Base-by-base conservation (phyloP, 2,888 invertebrate species). In the Tortrix viridana region DNA sequence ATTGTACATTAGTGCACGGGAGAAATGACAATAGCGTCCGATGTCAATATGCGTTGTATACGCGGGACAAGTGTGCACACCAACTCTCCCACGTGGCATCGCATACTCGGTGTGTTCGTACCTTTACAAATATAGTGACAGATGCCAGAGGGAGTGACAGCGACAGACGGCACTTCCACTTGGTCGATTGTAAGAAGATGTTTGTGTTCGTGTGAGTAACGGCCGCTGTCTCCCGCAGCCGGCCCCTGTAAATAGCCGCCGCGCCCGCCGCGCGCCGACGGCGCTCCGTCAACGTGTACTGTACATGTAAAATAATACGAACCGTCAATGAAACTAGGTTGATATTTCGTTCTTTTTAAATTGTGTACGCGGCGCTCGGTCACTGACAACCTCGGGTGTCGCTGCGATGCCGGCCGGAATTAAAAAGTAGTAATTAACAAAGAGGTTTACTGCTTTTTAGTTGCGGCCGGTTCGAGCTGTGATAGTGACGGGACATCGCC, bases 161-260 rank as follows among this genome's bases (percentile, higher is more conserved):
- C n/a, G n/a, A n/a, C n/a, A n/a, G n/a, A n/a, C n/a, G n/a, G n/a
- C n/a, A n/a, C n/a, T n/a, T n/a, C n/a, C n/a, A n/a, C n/a, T n/a
- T n/a, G n/a, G n/a, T n/a, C n/a, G n/a, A n/a, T n/a, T n/a, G n/a
- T n/a, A n/a, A n/a, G n/a, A n/a, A n/a, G n/a, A n/a, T n/a, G n/a
- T n/a, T n/a, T n/a, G n/a, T n/a, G n/a, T n/a, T n/a, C n/a, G n/a
- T n/a, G n/a, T n/a, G n/a, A n/a, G n/a, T n/a, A n/a, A n/a, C n/a
- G n/a, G n/a, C n/a, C n/a, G n/a, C n/a, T n/a, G n/a, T n/a, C 26
- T 26, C 32, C 68, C 70, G 67, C 71, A 69, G 80, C 76, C 77
- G 73, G 32, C 81, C 76, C 76, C 75, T 86, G 87, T 86, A 85
- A 74, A 86, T 84, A 85, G 78, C 66, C 63, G 67, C 59, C 57